Percentiles rank a stretch among this genome's conserved stretches.
These are phyloP conservation scores for Coturnix japonica DNA, from an alignment of 2,113 vertebrate genomes.

Conservation along the genomic window DNA sequence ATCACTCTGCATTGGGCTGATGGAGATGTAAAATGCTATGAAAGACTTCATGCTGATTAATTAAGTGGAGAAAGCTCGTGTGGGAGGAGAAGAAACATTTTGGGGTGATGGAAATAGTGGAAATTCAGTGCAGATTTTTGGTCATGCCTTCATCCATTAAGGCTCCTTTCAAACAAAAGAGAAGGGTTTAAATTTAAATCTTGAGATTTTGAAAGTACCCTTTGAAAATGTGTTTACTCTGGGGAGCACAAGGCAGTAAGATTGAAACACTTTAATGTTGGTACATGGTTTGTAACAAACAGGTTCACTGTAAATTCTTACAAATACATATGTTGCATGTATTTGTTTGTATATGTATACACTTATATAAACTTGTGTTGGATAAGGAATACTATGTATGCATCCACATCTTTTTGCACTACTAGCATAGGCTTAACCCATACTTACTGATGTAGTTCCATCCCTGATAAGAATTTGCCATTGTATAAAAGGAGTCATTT, in stretches of 20 bases:
- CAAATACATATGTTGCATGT: background rate
- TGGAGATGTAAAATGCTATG: background rate
- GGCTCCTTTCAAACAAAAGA: background rate
- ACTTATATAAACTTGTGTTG: background rate
- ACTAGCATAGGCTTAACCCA: background rate
- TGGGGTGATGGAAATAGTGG: background rate
- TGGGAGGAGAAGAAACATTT: background rate
- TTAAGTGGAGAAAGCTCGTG: background rate
- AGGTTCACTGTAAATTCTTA: background rate
- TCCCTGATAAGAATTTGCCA: background rate
- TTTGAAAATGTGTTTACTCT: background rate
- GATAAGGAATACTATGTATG: background rate
- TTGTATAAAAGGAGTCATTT: background rate
- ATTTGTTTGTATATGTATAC: background rate
- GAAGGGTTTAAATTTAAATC: background rate
- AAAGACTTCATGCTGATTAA: background rate
- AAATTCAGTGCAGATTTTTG: background rate
- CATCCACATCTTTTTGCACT: background rate
- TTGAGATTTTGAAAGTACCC: background rate
- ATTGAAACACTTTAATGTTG: background rate
- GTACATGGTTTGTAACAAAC: background rate
- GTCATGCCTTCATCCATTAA: background rate
- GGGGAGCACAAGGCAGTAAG: background rate
- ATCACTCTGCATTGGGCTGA: background rate
- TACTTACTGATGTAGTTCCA: background rate